Base-by-base conservation (phyloP, 2,113 vertebrate species). In the Grammomys dolichurus region DNA sequence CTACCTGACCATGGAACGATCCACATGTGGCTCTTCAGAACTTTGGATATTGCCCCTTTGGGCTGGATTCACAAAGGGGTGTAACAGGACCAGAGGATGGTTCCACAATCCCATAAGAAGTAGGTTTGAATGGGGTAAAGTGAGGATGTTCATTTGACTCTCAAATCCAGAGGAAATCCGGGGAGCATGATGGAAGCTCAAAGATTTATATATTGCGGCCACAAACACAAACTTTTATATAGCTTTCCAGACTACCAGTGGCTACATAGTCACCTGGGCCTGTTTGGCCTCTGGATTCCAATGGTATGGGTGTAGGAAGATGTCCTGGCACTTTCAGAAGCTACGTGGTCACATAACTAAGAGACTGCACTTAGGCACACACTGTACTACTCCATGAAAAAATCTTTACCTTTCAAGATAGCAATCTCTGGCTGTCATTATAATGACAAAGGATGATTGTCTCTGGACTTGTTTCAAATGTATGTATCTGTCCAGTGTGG, bases 121-220 rank as follows among this genome's bases (percentile, higher is more conserved):
- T 4, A n/a, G 14, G 12, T 87, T 12, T 89, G 22, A 58, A 48
- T 67, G 31, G 84, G 54, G 12, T 36, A 40, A 73, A n/a, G 3
- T 40, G 72, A 14, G n/a, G 65, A 31, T 43, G 48, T 20, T 91
- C 60, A 86, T 95, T 92, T 97, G 95, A 94, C 87, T 96, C 3
- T 70, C 87, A 97, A 93, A 96, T 11, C 31, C 58, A 87, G 75
- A 91, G 89, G 78, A 95, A 96, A 75, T 60, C 63, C 43, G 26
- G 8, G 4, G 51, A 78, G 77, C 43, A n/a, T 51, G 28, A 91
- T 10, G 40, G 26, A 73, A n/a, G 96, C 28, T 43, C 48, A 85
- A 67, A 76, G 69, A 94, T 97, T 94, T 96, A 87, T 58, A 58
- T 95, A 69, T 54, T 72, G 60, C 90, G 90, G 20, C 77, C 92